Conservation (phyloP, 1,140 invertebrate species). For the Drosophila suzukii region DNA sequence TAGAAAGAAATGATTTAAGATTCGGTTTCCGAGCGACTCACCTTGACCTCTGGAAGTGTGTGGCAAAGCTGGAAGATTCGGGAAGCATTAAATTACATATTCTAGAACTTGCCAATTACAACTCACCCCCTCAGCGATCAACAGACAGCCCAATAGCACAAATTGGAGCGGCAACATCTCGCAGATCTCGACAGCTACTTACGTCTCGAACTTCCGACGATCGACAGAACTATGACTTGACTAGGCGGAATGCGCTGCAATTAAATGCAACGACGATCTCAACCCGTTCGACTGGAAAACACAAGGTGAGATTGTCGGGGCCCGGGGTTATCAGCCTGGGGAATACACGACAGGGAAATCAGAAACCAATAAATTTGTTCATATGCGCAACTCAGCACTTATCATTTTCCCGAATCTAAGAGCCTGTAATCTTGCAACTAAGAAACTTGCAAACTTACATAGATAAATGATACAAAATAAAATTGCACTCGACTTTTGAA, state of each 20-base stretch:
- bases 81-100: background rate
- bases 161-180: constrained; percentile 5
- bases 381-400: constrained; percentile 9
- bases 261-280: constrained; percentile 23
- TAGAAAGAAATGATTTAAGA: too few relatives aligned
- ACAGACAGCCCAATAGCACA: constrained; percentile 16
- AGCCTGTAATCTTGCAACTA: background rate
- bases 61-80: constrained; percentile 21
- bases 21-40: constrained; percentile 1
- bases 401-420: constrained; percentile 3
- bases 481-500: too few relatives aligned
- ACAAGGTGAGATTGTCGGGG: constrained; percentile 45
- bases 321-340: constrained; percentile 60
- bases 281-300: constrained; percentile 65
- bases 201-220: constrained; percentile 38
- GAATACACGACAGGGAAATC: constrained; percentile 28
- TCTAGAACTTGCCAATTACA: background rate
- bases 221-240: constrained; percentile 38
- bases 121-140: constrained; percentile 40
- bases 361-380: constrained; percentile 14
- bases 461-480: too few relatives aligned
- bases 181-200: constrained; percentile 1
- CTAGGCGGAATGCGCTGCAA: constrained; percentile 19
- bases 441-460: too few relatives aligned
- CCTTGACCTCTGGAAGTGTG: constrained; percentile 21